Conservation (phyloP, 2,888 invertebrate species). For the Drymonia ruficornis region DNA sequence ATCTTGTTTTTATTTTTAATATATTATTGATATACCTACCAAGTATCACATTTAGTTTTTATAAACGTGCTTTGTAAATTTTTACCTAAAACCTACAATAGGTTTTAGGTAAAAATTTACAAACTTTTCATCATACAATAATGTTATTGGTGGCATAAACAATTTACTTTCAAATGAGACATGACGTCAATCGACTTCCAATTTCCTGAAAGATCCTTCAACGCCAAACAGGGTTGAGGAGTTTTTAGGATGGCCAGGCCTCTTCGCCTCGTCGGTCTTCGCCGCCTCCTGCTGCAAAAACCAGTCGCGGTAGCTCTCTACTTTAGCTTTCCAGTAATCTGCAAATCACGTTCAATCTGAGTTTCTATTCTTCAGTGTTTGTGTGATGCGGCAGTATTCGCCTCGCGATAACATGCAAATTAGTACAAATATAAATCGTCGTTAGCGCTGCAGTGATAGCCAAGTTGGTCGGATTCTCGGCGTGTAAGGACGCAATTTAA, state of each 20-base stretch:
- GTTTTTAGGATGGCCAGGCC: constrained; percentile 71
- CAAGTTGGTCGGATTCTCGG: neutral
- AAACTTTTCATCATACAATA: too few relatives aligned
- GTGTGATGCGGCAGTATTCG: neutral
- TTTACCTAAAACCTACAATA: too few relatives aligned
- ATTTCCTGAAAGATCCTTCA: constrained; percentile 72
- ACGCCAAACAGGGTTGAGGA: constrained; percentile 67
- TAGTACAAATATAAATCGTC: constrained; percentile 1
- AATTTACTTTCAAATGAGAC: neutral
- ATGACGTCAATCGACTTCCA: constrained; percentile 70
- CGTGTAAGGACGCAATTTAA: neutral
- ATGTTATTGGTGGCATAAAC: too few relatives aligned
- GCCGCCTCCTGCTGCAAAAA: constrained; percentile 55
- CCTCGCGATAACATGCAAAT: neutral
- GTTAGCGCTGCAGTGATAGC: neutral
- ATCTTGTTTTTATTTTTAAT: too few relatives aligned
- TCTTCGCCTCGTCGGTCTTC: constrained; percentile 77
- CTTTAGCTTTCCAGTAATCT: constrained; percentile 62
- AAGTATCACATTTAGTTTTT: too few relatives aligned
- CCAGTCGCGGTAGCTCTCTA: constrained; percentile 58
- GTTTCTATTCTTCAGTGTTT: constrained; percentile 21
- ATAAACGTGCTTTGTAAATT: too few relatives aligned
- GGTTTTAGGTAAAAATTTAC: too few relatives aligned
- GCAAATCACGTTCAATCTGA: constrained; percentile 68
- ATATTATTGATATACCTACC: too few relatives aligned